Conservation (phyloP, 2,113 vertebrate species). For the Eublepharis macularius region DNA sequence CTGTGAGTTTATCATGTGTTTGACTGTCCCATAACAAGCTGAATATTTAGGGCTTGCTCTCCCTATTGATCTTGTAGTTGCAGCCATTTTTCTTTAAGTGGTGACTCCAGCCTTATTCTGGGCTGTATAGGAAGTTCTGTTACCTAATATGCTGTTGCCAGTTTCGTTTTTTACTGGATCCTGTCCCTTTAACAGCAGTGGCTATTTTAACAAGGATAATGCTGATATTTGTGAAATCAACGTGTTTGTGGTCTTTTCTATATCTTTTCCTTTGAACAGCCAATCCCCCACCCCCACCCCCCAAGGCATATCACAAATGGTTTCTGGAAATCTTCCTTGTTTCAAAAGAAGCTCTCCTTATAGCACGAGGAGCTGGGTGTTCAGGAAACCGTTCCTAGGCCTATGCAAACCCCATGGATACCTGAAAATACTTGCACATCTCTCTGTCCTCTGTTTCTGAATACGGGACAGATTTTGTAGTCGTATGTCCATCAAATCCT, state of each 20-base stretch:
- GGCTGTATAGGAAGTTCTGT: not conserved
- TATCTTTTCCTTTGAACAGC: too few relatives aligned
- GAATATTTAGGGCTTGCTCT: not conserved
- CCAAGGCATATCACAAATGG: too few relatives aligned
- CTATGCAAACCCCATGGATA: not conserved
- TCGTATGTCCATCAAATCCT: not conserved
- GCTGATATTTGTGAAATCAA: not conserved
- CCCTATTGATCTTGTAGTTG: not conserved
- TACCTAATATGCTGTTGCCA: not conserved
- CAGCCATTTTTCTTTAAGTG: not conserved
- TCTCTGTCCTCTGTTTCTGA: not conserved
- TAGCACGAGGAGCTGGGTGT: not conserved
- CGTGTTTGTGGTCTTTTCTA: too few relatives aligned
- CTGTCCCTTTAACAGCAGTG: not conserved
- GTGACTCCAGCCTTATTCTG: not conserved
- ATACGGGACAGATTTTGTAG: not conserved
- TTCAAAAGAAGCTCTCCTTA: too few relatives aligned
- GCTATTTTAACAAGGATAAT: too few relatives aligned
- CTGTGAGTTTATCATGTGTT: not conserved
- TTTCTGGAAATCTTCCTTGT: too few relatives aligned
- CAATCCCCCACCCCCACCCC: too few relatives aligned
- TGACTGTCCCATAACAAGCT: not conserved
- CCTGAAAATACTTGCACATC: too few relatives aligned
- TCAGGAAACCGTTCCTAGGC: too few relatives aligned
- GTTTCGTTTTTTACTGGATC: not conserved